A percentile compares a stretch with the other conserved stretches of the same genome.
These are phyloP conservation scores for Dendrolimus punctatus DNA, from an alignment of 1,140 invertebrate species.

Conservation along the genomic window DNA sequence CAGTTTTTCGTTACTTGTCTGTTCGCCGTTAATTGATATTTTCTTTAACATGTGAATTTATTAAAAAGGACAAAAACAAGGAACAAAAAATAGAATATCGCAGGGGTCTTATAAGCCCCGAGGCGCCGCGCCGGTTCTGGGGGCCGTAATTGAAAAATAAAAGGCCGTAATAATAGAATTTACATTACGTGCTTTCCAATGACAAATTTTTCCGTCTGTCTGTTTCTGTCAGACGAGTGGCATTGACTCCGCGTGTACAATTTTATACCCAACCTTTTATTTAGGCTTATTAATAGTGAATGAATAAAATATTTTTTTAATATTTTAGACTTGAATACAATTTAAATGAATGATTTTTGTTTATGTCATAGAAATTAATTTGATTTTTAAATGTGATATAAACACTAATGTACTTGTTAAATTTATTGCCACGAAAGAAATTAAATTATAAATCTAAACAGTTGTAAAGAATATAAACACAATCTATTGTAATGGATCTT, in stretches of 20 bases:
- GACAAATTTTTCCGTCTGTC: constrained; percentile 60
- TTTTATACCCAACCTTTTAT: constrained; percentile 16
- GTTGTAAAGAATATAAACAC: no score
- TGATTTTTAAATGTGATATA: no score
- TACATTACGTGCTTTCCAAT: constrained; percentile 67
- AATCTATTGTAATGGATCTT: no score
- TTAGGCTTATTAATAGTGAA: constrained; percentile 1
- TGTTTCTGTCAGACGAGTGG: constrained; percentile 59
- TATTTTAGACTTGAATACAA: no score
- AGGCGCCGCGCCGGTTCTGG: constrained; percentile 43
- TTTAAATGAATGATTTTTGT: no score
- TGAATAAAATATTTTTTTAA: neutral
- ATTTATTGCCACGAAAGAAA: no score
- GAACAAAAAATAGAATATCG: constrained; percentile 30
- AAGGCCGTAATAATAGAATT: constrained; percentile 71
- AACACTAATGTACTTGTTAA: no score
- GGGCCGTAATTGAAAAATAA: constrained; percentile 70
- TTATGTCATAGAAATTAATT: no score
- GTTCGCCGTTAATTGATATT: neutral
- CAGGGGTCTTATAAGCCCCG: constrained; percentile 46
- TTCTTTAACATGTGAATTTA: neutral
- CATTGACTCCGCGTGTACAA: constrained; percentile 29
- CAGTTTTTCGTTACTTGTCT: neutral
- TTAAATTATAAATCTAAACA: no score
- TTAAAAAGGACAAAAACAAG: neutral